phyloP scores from a whole-genome alignment of 1,140 invertebrate species.

The Papilio polyxenes region DNA sequence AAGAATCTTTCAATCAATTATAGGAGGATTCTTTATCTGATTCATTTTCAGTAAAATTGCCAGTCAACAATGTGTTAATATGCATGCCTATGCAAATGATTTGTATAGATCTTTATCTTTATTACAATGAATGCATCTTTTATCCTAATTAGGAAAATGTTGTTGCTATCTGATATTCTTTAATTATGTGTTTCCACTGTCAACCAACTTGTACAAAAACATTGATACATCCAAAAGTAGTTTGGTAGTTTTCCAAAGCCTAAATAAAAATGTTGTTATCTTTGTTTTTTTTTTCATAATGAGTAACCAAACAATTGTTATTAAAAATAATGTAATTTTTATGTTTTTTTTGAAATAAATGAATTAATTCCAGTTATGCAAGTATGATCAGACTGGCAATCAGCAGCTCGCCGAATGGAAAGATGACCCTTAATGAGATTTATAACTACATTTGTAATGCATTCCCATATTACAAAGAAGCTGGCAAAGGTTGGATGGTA shows the following conservation, averaged over 20 bases:
- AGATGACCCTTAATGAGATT: slow-evolving; percentile 88
- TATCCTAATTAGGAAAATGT: not conserved
- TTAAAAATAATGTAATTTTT: too few relatives aligned
- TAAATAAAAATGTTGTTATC: too few relatives aligned
- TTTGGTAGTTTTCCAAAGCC: too few relatives aligned
- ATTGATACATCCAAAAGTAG: not conserved
- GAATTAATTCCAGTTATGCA: slow-evolving; percentile 82
- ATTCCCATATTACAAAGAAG: slow-evolving; percentile 87
- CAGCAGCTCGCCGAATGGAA: slow-evolving; percentile 85
- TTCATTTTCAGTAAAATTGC: too few relatives aligned
- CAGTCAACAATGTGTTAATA: not conserved
- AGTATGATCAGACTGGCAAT: slow-evolving; percentile 87
- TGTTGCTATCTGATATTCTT: slow-evolving; percentile 11
- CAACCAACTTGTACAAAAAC: not conserved
- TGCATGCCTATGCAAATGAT: not conserved
- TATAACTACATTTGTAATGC: slow-evolving; percentile 89
- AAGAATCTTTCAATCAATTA: too few relatives aligned
- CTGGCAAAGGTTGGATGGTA: slow-evolving; percentile 88
- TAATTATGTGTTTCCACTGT: not conserved
- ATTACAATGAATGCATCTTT: slow-evolving; percentile 15
- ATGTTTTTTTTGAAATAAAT: not conserved
- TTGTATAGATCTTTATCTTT: not conserved
- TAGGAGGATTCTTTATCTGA: too few relatives aligned
- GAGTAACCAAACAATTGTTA: too few relatives aligned
- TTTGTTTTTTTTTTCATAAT: too few relatives aligned